phyloP scores from a whole-genome alignment of 2,113 vertebrate genomes.

The Telmatochromis sp. region DNA sequence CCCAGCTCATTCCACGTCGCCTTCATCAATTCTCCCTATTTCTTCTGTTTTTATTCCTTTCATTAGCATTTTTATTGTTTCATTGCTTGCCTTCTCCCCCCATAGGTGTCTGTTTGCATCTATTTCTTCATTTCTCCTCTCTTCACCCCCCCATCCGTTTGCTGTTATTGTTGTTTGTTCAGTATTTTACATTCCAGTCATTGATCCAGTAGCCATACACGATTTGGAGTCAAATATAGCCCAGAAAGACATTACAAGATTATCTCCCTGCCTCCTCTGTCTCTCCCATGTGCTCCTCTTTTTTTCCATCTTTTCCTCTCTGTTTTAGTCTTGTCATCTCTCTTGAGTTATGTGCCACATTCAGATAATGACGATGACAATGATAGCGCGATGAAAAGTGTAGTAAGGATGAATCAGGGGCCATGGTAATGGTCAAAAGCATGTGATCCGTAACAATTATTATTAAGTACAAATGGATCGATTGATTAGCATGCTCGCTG shows the following conservation, averaged over 20 bases:
- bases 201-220: constrained; percentile 19
- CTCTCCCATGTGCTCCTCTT: not conserved
- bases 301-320: not conserved
- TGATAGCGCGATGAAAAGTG: not conserved
- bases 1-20: constrained; percentile 4
- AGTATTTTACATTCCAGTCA: not conserved
- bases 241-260: constrained; percentile 43
- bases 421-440: not conserved
- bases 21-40: constrained; percentile 28
- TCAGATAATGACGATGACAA: not conserved
- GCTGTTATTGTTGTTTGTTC: not conserved
- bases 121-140: constrained; percentile 26
- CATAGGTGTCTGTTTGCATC: constrained; percentile 31
- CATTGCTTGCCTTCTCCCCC: constrained; percentile 16
- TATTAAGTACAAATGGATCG: not conserved
- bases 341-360: constrained; percentile 8
- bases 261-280: constrained; percentile 9
- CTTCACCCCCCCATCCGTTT: not conserved
- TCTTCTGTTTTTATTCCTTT: constrained; percentile 18
- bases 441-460: not conserved
- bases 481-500: not conserved
- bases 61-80: constrained; percentile 68
- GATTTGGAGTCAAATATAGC: constrained; percentile 53
- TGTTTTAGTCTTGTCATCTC: not conserved
- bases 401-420: not conserved